Evolutionary conservation across 2,113 vertebrate species (phyloP).

Genomic region (Etheostoma cragini): DNA sequence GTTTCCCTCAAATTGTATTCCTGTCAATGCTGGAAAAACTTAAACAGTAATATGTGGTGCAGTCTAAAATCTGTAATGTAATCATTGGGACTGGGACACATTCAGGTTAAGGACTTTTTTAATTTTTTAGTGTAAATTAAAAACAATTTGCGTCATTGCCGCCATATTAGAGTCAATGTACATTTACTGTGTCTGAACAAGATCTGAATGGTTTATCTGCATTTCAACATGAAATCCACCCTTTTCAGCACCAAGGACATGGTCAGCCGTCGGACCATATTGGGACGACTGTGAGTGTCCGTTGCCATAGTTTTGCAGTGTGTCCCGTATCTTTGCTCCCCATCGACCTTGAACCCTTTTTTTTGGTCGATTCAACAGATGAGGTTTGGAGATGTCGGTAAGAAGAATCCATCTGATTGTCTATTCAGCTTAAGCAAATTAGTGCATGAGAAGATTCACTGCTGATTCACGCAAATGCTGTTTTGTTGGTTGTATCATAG

Average conservation of each 20-base stretch:
- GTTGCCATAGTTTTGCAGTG: too few species aligned
- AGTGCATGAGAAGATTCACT: too few species aligned
- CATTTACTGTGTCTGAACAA: not conserved
- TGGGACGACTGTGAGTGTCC: too few species aligned
- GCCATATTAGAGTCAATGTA: not conserved
- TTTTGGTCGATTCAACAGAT: too few species aligned
- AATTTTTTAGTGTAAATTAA: conserved; percentile 8
- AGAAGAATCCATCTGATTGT: too few species aligned
- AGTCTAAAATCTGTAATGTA: not conserved
- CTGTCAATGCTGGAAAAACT: conserved; percentile 15
- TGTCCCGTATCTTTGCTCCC: too few species aligned
- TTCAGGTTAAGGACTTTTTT: conserved; percentile 7
- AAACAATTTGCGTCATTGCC: conserved; percentile 5
- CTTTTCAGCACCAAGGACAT: conserved; percentile 3
- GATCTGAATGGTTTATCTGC: not conserved
- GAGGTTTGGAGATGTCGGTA: too few species aligned
- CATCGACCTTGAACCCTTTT: too few species aligned
- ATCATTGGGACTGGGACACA: conserved; percentile 17
- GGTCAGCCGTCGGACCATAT: too few species aligned
- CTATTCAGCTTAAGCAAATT: too few species aligned
- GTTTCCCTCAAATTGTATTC: not conserved
- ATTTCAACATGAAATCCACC: conserved; percentile 13
- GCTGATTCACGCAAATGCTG: too few species aligned
- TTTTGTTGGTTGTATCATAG: too few species aligned
- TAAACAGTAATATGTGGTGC: not conserved